Evolutionary conservation across 2,888 invertebrate genomes (phyloP).

Genomic region (Mimachlamys varia): DNA sequence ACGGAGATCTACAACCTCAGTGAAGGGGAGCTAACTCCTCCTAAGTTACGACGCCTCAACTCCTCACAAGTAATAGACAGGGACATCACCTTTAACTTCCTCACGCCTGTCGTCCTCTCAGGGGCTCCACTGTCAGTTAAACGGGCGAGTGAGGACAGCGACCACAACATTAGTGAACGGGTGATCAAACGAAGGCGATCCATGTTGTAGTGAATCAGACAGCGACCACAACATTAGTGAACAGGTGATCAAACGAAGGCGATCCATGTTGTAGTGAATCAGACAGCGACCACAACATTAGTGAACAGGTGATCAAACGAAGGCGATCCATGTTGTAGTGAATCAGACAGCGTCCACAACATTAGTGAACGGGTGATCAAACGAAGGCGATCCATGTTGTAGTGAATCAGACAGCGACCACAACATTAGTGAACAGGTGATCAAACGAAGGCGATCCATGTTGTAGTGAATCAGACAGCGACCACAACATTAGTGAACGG

Average conservation of each 20-base stretch:
- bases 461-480: too few relatives aligned
- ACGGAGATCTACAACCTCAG: neutral
- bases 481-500: too few relatives aligned
- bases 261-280: too few relatives aligned
- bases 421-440: too few relatives aligned
- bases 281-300: neutral
- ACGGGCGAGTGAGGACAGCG: neutral
- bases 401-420: too few relatives aligned
- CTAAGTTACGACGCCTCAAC: constrained; percentile 4
- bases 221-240: neutral
- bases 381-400: neutral
- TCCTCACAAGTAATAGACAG: constrained; percentile 54
- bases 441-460: too few relatives aligned
- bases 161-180: neutral
- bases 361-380: neutral
- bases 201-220: too few relatives aligned
- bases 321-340: neutral
- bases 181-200: neutral
- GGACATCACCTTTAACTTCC: constrained; percentile 63
- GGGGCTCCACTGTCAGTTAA: neutral
- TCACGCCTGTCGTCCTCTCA: constrained; percentile 38
- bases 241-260: neutral
- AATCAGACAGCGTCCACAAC: neutral
- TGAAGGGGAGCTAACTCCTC: neutral
- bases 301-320: neutral